Evolutionary conservation across 2,797 vertebrate species (phyloP).

Genomic region (Esox masquinongy): DNA sequence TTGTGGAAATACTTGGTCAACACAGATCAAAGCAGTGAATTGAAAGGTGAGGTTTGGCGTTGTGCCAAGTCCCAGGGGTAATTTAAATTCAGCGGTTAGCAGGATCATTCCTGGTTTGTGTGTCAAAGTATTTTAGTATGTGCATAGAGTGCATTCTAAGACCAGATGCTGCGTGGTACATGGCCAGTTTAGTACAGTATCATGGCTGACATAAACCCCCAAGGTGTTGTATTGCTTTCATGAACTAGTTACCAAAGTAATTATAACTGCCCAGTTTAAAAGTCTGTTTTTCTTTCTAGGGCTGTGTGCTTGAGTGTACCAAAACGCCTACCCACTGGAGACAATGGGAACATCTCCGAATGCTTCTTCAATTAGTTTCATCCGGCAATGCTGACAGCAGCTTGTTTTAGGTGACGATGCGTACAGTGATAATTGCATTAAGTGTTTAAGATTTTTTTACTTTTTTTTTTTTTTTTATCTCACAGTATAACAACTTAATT

Average conservation of each 20-base stretch:
- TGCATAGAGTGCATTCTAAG: not conserved
- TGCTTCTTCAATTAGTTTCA: no score
- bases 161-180: no score
- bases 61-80: conserved; percentile 9
- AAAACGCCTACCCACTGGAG: no score
- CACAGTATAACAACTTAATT: conserved; percentile 39
- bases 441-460: not conserved
- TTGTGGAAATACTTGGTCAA: not conserved
- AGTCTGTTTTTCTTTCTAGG: no score
- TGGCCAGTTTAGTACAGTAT: no score
- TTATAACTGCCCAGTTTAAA: no score
- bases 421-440: conserved; percentile 51
- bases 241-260: no score
- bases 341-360: no score
- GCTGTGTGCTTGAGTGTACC: no score
- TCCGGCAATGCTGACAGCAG: conserved; percentile 1
- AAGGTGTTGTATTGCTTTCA: no score
- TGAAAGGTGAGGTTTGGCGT: not conserved
- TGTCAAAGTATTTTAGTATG: not conserved
- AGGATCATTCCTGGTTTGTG: not conserved
- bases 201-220: no score
- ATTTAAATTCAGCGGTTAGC: conserved; percentile 25
- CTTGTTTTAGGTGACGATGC: conserved; percentile 58
- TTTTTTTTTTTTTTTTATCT: not conserved
- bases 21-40: not conserved